Evolutionary conservation across 2,888 invertebrate species (phyloP), one percentile per base, ranked within the genome.

Genomic region (Caenorhabditis zanzibari): DNA sequence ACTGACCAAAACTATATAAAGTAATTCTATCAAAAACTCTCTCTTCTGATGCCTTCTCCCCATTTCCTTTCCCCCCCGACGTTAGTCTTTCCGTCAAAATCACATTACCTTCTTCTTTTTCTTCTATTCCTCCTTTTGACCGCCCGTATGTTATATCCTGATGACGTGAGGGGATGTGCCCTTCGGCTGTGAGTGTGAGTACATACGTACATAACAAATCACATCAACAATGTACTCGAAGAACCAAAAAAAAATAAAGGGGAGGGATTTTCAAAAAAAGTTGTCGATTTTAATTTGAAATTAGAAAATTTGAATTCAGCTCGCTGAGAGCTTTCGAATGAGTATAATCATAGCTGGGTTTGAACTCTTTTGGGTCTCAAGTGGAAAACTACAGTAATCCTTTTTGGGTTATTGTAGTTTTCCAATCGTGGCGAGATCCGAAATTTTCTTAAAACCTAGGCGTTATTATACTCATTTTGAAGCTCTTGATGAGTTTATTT

Each of bases 171-270:
- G 44, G 1, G n/a, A 52, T 71, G 47, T 61, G 61, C 73, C 72
- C 49, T 72, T 63, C 19, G 56, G 56, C 61, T 59, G 56, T 28
- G 32, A n/a, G 24, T 14, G 58, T 44, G 47, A 56, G 59, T 59
- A 59, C 66, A 49, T 64, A 64, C 73, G 59, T 72, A 72, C 72
- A 72, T 72, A 72, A 75, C 74, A 75, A 75, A 75, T 75, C 74
- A 68, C 49, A 68, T 75, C 58, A 74, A 61, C 58, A 66, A 22
- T 56, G 59, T 59, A 52, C 66, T 44, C 41, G 32, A 32, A 35
- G n/a, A 44, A n/a, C n/a, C n/a, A n/a, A n/a, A 4, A 35, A 38
- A 32, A n/a, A 54, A 19, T 49, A 49, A 41, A 19, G 47, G 26
- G n/a, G n/a, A 26, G 2, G 38, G 12, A 38, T 12, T 38, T 38